Conservation (phyloP, 2,888 invertebrate species). For the Capitulum mitella region DNA sequence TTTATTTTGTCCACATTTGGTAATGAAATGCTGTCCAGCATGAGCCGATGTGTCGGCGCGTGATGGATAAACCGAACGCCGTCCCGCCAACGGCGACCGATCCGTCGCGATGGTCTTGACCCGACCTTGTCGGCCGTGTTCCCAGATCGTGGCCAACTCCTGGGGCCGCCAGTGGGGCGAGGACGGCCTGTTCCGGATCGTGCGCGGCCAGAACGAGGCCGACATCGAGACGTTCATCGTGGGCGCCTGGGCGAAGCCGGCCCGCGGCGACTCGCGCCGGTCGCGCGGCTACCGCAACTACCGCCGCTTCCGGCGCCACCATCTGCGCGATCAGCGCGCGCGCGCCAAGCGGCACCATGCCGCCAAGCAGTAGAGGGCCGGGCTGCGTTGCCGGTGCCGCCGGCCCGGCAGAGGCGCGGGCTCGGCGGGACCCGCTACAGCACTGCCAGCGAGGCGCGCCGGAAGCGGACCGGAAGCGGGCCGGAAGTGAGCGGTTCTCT, state of each 20-base stretch:
- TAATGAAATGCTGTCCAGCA: too few relatives aligned
- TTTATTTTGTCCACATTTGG: too few relatives aligned
- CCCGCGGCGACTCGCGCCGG: not conserved
- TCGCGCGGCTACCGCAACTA: not conserved
- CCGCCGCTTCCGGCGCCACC: not conserved
- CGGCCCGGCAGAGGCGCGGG: not conserved
- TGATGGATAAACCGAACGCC: too few relatives aligned
- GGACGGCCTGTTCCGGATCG: conserved; percentile 78
- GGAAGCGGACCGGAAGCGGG: not conserved
- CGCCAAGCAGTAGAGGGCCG: not conserved
- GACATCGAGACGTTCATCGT: conserved; percentile 84
- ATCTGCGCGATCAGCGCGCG: not conserved
- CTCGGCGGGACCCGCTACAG: not conserved
- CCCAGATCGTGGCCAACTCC: conserved; percentile 87
- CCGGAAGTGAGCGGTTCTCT: too few relatives aligned
- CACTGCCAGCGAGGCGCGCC: not conserved
- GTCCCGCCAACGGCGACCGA: too few relatives aligned
- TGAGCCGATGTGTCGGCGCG: too few relatives aligned
- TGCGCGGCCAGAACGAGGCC: conserved; percentile 75
- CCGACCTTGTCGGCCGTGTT: conserved; percentile 38
- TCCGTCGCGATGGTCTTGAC: too few relatives aligned
- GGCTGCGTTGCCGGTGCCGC: not conserved
- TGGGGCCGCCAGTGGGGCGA: conserved; percentile 93
- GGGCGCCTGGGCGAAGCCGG: conserved; percentile 60
- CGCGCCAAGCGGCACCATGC: not conserved